phyloP scores from a whole-genome alignment of 2,113 vertebrate genomes.

The Castor canadensis region DNA sequence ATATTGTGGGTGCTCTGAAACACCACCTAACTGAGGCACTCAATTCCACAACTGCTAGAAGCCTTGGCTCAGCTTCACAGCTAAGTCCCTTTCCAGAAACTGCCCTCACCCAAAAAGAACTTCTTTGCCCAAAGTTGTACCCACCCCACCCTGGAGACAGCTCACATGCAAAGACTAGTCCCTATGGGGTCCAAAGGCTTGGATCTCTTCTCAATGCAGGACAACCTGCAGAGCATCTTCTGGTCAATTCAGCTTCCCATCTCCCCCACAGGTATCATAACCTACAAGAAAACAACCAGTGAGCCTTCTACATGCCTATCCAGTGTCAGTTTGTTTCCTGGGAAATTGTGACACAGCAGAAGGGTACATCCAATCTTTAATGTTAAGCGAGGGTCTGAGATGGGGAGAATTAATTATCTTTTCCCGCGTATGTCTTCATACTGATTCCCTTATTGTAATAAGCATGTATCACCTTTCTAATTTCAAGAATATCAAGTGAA shows the following conservation, averaged over 20 bases:
- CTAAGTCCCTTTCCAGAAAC: not conserved
- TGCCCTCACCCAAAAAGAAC: not conserved
- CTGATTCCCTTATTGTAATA: not conserved
- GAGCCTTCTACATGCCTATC: not conserved
- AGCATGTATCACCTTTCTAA: not conserved
- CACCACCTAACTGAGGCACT: not conserved
- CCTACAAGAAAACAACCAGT: not conserved
- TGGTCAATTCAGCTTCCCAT: fast-evolving
- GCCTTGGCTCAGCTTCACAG: not conserved
- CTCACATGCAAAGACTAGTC: not conserved
- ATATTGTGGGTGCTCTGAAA: too few species aligned
- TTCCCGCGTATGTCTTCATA: not conserved
- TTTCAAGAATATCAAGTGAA: not conserved
- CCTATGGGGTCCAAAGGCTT: not conserved
- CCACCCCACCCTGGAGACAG: too few species aligned
- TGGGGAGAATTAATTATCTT: not conserved
- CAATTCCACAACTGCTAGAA: not conserved
- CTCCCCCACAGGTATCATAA: too few species aligned
- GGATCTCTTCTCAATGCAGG: not conserved
- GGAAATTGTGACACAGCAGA: not conserved
- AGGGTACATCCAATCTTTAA: not conserved
- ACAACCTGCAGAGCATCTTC: not conserved
- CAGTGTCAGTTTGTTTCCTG: not conserved
- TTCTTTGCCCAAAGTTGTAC: not conserved
- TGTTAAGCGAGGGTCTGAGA: not conserved